Evolutionary conservation across 2,888 invertebrate species (phyloP).

Genomic region (Ellobium chinense): DNA sequence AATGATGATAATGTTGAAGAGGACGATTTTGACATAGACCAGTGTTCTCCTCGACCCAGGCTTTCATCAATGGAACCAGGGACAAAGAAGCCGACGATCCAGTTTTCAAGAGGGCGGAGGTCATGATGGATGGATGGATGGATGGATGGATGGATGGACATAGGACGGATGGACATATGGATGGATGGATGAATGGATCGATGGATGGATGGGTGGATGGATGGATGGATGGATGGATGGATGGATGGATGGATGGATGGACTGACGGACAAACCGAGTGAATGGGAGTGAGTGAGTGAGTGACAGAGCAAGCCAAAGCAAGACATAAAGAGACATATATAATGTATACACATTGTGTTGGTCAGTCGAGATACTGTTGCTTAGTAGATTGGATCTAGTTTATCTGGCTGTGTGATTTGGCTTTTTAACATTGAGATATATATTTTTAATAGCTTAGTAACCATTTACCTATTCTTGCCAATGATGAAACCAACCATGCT

Average conservation of each 20-base stretch:
- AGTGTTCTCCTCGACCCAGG: slow-evolving; percentile 8
- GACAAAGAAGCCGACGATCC: not conserved
- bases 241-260: not conserved
- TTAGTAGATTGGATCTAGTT: too few relatives aligned
- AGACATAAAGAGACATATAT: too few relatives aligned
- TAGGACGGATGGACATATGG: not conserved
- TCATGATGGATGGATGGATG: not conserved
- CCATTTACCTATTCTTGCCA: too few relatives aligned
- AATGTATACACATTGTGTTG: too few relatives aligned
- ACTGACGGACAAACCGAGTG: not conserved
- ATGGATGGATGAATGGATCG: not conserved
- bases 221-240: not conserved
- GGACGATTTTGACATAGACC: slow-evolving; percentile 3
- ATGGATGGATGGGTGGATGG: not conserved
- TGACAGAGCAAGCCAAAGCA: not conserved
- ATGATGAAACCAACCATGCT: too few relatives aligned
- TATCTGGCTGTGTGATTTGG: too few relatives aligned
- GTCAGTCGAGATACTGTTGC: too few relatives aligned
- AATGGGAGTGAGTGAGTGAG: not conserved
- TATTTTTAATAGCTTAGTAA: too few relatives aligned
- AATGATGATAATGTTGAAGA: not conserved
- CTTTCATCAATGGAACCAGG: slow-evolving; percentile 9
- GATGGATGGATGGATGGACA: not conserved
- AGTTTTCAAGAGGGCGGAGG: not conserved
- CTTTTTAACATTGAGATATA: too few relatives aligned